Conservation (phyloP, 92 coral and sea anemone genomes). For the Phenganax subtilis region DNA sequence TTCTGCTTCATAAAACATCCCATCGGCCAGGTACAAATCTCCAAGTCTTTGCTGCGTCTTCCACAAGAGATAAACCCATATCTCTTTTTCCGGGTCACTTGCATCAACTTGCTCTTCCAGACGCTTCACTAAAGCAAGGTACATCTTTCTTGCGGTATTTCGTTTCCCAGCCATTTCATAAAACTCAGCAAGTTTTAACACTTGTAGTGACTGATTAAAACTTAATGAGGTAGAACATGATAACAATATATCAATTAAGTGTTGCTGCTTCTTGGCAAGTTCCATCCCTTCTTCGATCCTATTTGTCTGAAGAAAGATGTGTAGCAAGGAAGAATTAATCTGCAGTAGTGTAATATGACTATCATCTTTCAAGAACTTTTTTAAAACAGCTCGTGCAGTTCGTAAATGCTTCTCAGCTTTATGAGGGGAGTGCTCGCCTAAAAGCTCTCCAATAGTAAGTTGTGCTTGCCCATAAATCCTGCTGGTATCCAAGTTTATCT, state of each 20-base stretch:
- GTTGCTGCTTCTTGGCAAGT: slow-evolving; percentile 23
- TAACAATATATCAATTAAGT: slow-evolving; percentile 4
- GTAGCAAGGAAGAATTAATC: slow-evolving; percentile 33
- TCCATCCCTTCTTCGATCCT: slow-evolving; percentile 23
- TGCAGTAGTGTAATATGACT: slow-evolving; percentile 24
- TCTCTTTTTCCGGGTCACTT: slow-evolving; percentile 8
- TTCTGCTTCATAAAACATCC: slow-evolving; percentile 28
- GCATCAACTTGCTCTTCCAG: slow-evolving; percentile 26
- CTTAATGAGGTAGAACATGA: background rate
- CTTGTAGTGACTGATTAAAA: background rate
- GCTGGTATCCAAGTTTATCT: background rate
- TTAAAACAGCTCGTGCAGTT: slow-evolving; percentile 18
- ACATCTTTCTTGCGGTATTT: slow-evolving; percentile 27
- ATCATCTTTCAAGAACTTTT: background rate
- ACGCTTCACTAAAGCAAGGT: slow-evolving; percentile 8
- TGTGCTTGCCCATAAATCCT: slow-evolving; percentile 16
- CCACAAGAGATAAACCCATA: slow-evolving; percentile 17
- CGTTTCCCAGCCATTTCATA: slow-evolving; percentile 23
- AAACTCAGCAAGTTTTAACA: slow-evolving; percentile 18
- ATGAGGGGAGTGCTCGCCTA: slow-evolving; percentile 23
- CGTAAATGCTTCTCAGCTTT: slow-evolving; percentile 31
- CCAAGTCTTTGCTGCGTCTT: slow-evolving; percentile 1
- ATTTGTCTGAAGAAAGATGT: slow-evolving; percentile 7
- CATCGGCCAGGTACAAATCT: slow-evolving; percentile 7
- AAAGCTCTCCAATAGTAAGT: slow-evolving; percentile 7